Base-by-base conservation (phyloP, 1,140 invertebrate genomes). In the Capitella teleta region DNA sequence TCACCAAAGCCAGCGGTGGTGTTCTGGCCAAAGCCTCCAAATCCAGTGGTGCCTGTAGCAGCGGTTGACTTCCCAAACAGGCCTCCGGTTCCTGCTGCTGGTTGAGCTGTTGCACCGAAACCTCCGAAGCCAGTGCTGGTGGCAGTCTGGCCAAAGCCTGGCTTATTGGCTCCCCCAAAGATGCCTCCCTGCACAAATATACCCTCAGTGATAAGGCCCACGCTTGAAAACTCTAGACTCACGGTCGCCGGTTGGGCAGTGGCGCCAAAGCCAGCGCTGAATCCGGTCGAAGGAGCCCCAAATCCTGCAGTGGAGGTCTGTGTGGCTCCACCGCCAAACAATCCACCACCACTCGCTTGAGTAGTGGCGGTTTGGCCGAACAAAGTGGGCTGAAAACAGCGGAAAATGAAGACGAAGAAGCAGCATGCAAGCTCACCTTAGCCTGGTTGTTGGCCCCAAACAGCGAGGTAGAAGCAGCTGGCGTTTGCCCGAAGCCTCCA, bases 1-100 rank as follows among this genome's bases (percentile, higher is more conserved):
- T 44, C 25, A 44, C 42, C 42, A 44, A 44, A 44, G 18, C 42
- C 42, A 26, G 42, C 25, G 18, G 8, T 44, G 21, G 42, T 12
- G 1, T 73, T 63, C 19, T 70, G 58, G 57, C 76, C 68, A 70
- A 79, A 62, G 1, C 70, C 62, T 14, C 70, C 62, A n/a, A 53
- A 37, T 3, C 54, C 42, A 8, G 52, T 60, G 45, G 52, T 60
- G 45, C 46, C 56, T 44, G 57, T 51, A 28, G 10, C 14, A 19
- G 53, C 32, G 21, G 52, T 21, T 16, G 53, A 34, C 24, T 46
- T 55, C 12, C 54, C 56, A 45, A 57, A 28, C 49, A 16, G 49
- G 28, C 5, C 51, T n/a, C n/a, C n/a, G n/a, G n/a, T n/a, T n/a
- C n/a, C n/a, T n/a, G n/a, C n/a, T n/a, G n/a, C n/a, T n/a, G n/a